Base-by-base conservation (phyloP, 2,797 vertebrate genomes). In the Channallabes apus region DNA sequence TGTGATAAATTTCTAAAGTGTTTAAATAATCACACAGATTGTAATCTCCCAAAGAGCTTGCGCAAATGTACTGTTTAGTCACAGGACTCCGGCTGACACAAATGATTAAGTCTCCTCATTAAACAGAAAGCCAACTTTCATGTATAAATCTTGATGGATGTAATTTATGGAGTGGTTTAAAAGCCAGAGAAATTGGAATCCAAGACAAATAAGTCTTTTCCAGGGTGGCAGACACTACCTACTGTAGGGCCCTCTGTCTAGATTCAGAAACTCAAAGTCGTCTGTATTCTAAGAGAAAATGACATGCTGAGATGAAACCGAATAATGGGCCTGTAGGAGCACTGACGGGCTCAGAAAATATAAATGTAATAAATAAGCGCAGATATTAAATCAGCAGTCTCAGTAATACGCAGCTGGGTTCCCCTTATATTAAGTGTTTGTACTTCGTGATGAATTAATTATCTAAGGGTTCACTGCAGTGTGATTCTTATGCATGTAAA, bases 81-180 rank as follows among this genome's bases (percentile, higher is more conserved):
- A 24, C 77, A 84, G 72, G 75, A 73, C 80, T 58, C 38, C 62
- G 71, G 8, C 3, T 58, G 87, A 91, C 92, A 87, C 51, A 84
- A 72, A 82, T 92, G 90, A 93, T 91, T 89, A 90, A 91, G 84
- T 73, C 12, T 6, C 71, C 54, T 79, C 46, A 87, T 91, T 90
- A 92, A 88, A 80, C 81, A 22, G 3, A 83, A 85, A 41, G 73
- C 81, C 84, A 82, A 82, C 85, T 32, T 32, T 76, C n/a, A 4
- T 54, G 83, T 83, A 87, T 91, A 87, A 92, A 90, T 91, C 79
- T 88, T 51, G 69, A 61, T 6, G 56, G 29, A 18, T 61, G 82
- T 87, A 71, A 83, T 86, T 87, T 83, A 89, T 46, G 22, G 80
- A 83, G 27, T 8, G 24, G 14, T 24, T 6, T 46, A 77, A 87